Base-by-base conservation (phyloP, 1,140 invertebrate species). In the Bombus difficillimus region DNA sequence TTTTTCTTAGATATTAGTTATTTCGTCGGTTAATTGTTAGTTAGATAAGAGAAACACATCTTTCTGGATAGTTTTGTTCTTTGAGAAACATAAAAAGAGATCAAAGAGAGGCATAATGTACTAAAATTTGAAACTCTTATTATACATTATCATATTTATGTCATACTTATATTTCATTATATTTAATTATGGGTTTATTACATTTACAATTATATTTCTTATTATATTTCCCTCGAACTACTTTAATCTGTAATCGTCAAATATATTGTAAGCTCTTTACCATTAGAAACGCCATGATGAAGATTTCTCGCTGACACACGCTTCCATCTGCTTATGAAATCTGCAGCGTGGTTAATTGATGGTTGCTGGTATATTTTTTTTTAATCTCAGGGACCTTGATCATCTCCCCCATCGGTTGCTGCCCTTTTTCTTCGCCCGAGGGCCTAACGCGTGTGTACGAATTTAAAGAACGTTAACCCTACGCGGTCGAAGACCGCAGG, bases 401-500 rank as follows among this genome's bases (percentile, higher is more conserved):
- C 39, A 5, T 39, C 39, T 41, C 59, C n/a, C 59, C 18, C 71
- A 13, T 22, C 41, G 41, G n/a, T 53, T 34, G 47, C 22, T 75
- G 47, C 75, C 74, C 75, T 57, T 84, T 83, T 78, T 69, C 37
- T 62, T 28, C 69, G 66, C 82, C 75, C 47, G 66, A 13, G 43
- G 75, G 64, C 74, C 53, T 13, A 59, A 9, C 82, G 76, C 75
- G 82, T 71, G 82, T 32, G 82, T 71, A 78, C 75, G 75, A 84
- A 71, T 84, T 84, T 84, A 84, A 79, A 84, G 82, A 84, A 79
- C 82, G 82, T 84, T 84, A 43, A 84, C 82, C 82, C 82, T 84
- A 43, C 34, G 75, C 82, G 75, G 66, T 78, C 82, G 82, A 79
- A 62, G 75, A 71, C 81, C 75, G n/a, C 4, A 68, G 41, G 64